A percentile compares a stretch with the other conserved stretches of the same genome.
Conservation (phyloP, 2,888 invertebrate species). For the Eupithecia subfuscata region DNA sequence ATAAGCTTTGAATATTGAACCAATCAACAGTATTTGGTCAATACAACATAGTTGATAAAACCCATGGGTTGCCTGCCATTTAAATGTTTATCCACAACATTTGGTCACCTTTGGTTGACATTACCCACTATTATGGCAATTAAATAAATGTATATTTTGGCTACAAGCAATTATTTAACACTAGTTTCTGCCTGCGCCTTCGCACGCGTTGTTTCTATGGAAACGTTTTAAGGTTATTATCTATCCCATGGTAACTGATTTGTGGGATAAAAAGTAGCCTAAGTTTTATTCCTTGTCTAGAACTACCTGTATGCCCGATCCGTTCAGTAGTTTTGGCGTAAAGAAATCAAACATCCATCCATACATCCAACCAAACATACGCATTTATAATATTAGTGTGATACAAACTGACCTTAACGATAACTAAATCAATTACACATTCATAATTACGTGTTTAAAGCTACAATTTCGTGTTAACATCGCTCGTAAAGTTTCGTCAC, state of each 20-base stretch:
- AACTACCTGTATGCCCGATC: no score
- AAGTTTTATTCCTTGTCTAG: no score
- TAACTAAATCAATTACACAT: constrained; percentile 39
- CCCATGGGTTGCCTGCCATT: neutral
- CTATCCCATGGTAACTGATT: no score
- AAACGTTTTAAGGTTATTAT: no score
- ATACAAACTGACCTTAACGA: constrained; percentile 6
- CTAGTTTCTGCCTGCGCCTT: no score
- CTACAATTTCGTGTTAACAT: constrained; percentile 52
- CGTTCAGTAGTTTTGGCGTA: no score
- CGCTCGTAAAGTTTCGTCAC: constrained; percentile 46
- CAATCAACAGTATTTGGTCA: neutral
- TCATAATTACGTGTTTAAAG: constrained; percentile 51
- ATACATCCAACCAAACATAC: no score
- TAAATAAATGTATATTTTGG: constrained; percentile 1
- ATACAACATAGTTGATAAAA: neutral
- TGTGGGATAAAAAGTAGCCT: no score
- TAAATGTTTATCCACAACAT: neutral
- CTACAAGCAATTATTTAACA: constrained; percentile 8
- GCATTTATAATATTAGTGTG: no score
- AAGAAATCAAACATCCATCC: no score
- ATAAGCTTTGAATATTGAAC: neutral
- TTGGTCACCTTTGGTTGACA: neutral
- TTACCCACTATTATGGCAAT: neutral
- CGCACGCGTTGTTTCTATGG: no score